Conservation (phyloP, 2,113 vertebrate species). For the Columbina picui region DNA sequence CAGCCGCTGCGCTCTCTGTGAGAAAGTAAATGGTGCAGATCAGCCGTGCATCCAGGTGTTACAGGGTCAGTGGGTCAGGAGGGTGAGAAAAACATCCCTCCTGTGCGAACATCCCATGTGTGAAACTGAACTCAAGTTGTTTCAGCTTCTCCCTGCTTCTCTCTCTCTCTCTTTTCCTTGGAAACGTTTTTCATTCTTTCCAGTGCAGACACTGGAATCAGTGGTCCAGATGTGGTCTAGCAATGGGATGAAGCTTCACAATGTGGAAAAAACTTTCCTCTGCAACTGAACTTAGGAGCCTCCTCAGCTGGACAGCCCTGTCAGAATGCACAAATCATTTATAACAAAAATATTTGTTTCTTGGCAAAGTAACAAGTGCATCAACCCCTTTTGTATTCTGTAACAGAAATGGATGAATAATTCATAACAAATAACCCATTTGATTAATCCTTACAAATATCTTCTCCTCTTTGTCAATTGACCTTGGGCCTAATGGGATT, state of each 20-base stretch:
- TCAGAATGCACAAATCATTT: neutral
- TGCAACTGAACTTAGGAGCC: neutral
- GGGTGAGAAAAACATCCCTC: neutral
- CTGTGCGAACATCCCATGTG: neutral
- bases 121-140: neutral
- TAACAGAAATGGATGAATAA: constrained; percentile 45
- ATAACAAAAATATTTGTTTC: neutral
- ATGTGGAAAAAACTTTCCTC: neutral
- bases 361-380: neutral
- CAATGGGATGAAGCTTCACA: neutral
- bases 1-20: fast-evolving
- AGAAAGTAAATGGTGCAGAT: neutral
- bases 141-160: neutral
- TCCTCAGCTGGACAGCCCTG: neutral
- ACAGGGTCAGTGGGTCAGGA: neutral
- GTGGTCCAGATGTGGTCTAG: neutral
- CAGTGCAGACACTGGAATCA: neutral
- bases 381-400: neutral
- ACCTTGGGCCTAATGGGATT: constrained; percentile 4
- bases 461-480: neutral
- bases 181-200: neutral
- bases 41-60: neutral
- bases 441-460: constrained; percentile 38
- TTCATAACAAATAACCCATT: constrained; percentile 17
- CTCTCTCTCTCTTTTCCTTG: neutral